Evolutionary conservation across 2,113 vertebrate genomes (phyloP), one percentile per base, ranked within the genome.

Genomic region (Tragelaphus imberbis): DNA sequence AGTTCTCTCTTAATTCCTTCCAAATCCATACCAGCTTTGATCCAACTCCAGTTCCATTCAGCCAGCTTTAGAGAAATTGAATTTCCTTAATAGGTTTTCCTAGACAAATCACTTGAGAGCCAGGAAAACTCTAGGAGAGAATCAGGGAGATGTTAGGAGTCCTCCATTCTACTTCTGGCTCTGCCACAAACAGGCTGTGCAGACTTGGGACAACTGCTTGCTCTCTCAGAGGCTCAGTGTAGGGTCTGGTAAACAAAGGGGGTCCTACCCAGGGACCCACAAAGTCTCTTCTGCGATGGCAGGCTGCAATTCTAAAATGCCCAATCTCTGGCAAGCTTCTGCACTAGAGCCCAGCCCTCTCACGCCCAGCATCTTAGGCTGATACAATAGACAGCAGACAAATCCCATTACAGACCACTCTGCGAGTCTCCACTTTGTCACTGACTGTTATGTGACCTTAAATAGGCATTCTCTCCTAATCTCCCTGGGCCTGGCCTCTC

Each of bases 361-460:
- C 68, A 40, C 47, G 15, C 28, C 81, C 75, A 30, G 95, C 1
- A 0, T 94, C 84, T 92, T 13, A 36, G 84, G 88, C 47, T 59
- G 94, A 88, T 47, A 96, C 89, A 96, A 97, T 53, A 97, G 96
- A 91, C 91, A 89, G 92, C 90, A 97, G 95, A 96, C 88, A 97
- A 97, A 97, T 96, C 95, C 97, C 95, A 95, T 97, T 94, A 96
- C 88, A 14, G 92, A 49, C 90, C 61, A 82, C 95, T 96, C 94
- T 33, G 40, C 3, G 28, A 71, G 75, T 80, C 92, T 97, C 95
- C 79, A 85, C 90, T 95, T 75, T 40, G 96, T 93, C 93, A 86
- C 87, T 75, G 87, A 58, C 75, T 96, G 96, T 84, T 96, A 55
- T 58, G 90, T 96, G 97, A 96, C 97, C 97, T 96, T 95, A 95